Evolutionary conservation across 2,113 vertebrate genomes (phyloP), one percentile per base, ranked within the genome.

Genomic region (Eretmochelys imbricata): DNA sequence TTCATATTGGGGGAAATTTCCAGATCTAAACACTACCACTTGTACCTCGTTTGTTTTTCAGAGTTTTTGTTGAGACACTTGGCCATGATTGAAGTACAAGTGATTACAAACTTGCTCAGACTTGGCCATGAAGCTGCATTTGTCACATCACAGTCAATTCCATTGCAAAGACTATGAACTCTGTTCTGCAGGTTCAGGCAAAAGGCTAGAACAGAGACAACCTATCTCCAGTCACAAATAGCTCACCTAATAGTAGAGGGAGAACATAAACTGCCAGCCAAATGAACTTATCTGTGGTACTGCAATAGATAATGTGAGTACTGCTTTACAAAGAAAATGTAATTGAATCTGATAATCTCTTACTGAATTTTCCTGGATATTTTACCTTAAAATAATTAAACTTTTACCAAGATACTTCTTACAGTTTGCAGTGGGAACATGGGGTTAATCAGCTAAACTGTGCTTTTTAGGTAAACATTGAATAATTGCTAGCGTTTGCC

Each of bases 341-440:
- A 76, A 87, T 75, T 19, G 29, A 65, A 75, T 62, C 69, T 55
- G 35, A 35, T 42, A 62, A 51, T 48, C 54, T 72, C 80, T 27
- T 55, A 27, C 14, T 75, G 7, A 27, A 10, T 59, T 91, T 87
- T 85, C 84, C 80, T 87, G 80, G 80, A 87, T 91, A 62, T 75
- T 82, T 87, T n/a, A 57, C 84, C 46, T 78, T 59, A 49, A 76
- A 87, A 91, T 87, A 87, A 91, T 91, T 87, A 55, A 87, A 38
- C 82, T 87, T 82, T 87, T 91, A 54, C 78, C 38, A 42, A 50
- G 84, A 75, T 75, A 82, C 84, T 59, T 87, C 78, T 83, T n/a
- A 78, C 55, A 59, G 80, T 69, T 78, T 83, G 85, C 46, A 62
- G 51, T 49, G 55, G 69, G n/a, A 87, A 80, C 90, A 88, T 82